Base-by-base conservation (phyloP, 2,797 vertebrate genomes). In the Macrochelys suwanniensis region DNA sequence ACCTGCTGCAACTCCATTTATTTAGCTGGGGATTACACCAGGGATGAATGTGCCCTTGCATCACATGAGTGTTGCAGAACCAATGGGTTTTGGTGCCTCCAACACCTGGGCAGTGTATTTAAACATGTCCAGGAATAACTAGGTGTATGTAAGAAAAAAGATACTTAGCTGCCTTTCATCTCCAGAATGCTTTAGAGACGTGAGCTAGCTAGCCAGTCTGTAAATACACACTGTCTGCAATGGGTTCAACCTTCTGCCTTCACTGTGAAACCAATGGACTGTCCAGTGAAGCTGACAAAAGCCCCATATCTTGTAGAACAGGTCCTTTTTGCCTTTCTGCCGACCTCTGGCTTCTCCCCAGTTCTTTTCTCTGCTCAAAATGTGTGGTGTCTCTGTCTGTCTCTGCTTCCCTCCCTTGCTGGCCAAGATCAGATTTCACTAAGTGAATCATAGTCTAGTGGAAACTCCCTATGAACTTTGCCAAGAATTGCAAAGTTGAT, bases 401-500 rank as follows among this genome's bases (percentile, higher is more conserved):
- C 94, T 81, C 42, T 77, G 65, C 85, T 96, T 96, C 93, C 76
- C 92, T 95, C 86, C 85, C 65, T 92, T 95, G 89, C 95, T 95
- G 91, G 97, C 95, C 96, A 94, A 0, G 94, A 97, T 97, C 97
- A 96, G 89, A 96, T 98, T 98, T 97, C 97, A 97, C 84, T 92
- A 97, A 97, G 97, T 97, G 96, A 98, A 97, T 97, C 97, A 97
- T 89, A 97, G 96, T 95, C 94, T 95, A 68, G 85, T 97, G 97
- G 97, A 97, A 98, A 98, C 92, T 97, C 97, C 97, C 97, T 96
- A 84, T 3, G 0, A 93, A 86, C 92, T 94, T 80, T 98, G 97
- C 97, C 97, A 98, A 97, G 94, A 97, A 95, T 92, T 89, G 96
- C 95, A 96, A 91, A 97, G 96, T 94, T 97, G 95, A 96, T 97